These are phyloP conservation scores for Pampus argenteus DNA, from an alignment of 2,797 vertebrate genomes.

Conservation along the genomic window DNA sequence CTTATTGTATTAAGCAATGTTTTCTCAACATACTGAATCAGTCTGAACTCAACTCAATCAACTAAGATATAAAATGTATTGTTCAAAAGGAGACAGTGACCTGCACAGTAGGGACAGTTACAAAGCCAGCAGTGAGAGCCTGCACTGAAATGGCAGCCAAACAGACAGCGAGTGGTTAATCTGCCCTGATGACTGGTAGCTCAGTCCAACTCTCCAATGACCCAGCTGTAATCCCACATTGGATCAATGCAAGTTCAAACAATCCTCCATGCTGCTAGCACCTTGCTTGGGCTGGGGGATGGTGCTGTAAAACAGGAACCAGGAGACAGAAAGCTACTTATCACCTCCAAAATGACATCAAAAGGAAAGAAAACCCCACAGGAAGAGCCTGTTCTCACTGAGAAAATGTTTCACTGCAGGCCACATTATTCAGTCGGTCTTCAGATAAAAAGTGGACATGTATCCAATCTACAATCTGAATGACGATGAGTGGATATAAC, in stretches of 20 bases:
- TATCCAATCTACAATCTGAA: constrained; percentile 60
- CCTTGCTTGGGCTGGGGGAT: constrained; percentile 73
- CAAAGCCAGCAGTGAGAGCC: constrained; percentile 58
- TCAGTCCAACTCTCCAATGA: constrained; percentile 81
- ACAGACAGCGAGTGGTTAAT: constrained; percentile 81
- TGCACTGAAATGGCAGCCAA: constrained; percentile 73
- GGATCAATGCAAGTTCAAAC: constrained; percentile 85
- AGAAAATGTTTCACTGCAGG: constrained; percentile 56
- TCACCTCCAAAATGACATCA: constrained; percentile 84
- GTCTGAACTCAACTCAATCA: constrained; percentile 19
- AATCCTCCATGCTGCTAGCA: constrained; percentile 79
- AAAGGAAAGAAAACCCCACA: constrained; percentile 76
- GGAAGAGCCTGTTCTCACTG: constrained; percentile 69
- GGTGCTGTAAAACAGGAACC: constrained; percentile 72
- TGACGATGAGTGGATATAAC: constrained; percentile 64
- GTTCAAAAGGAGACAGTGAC: constrained; percentile 53
- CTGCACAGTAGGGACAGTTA: constrained; percentile 56
- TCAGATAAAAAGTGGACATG: constrained; percentile 51
- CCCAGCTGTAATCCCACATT: constrained; percentile 83
- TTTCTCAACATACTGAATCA: constrained; percentile 42
- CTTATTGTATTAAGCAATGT: constrained; percentile 43
- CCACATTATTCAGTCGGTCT: constrained; percentile 25
- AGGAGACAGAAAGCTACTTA: constrained; percentile 83
- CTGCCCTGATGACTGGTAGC: constrained; percentile 80
- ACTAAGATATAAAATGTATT: constrained; percentile 45